Base-by-base conservation (phyloP, 2,888 invertebrate genomes). In the Ariolimax columbianus region DNA sequence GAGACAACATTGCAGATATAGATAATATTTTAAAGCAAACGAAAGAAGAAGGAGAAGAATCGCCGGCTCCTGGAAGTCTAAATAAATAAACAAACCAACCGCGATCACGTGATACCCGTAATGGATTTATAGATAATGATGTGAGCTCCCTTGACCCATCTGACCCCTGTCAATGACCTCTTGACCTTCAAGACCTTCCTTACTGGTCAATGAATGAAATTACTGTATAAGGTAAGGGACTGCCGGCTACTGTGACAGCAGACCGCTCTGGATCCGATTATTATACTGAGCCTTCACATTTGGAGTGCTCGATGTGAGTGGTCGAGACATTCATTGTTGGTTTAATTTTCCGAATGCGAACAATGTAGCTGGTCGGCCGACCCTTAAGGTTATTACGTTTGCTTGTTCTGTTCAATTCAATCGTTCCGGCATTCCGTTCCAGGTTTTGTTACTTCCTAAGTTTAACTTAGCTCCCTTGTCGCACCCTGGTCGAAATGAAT, bases 121-220 rank as follows among this genome's bases (percentile, higher is more conserved):
- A 66, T 43, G 30, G 30, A 51, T 55, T 72, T 81, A 81, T 72
- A 26, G 36, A 47, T 81, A 81, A 81, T n/a, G n/a, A n/a, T 81
- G 72, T 55, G 72, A 72, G 59, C 70, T 47, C 51, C 59, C 51
- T 75, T 70, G 83, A 83, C 83, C 77, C n/a, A 30, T 68, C 77
- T 47, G 55, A 78, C 78, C 70, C 83, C 63, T 38, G 70, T 36
- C n/a, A 73, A 72, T 75, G 82, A 59, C 72, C 82, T 73, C 82
- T 82, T 73, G 82, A 82, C 82, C 73, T 81, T 40, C 73, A 59
- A 70, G 26, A 33, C 43, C 43, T 30, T 36, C 40, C 79, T 68
- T 7, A 40, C 23, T 79, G 79, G 79, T 68, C 47, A 68, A 7
- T 30, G 79, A 79, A 79, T 79, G 43, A 40, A 63, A 66, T 79